phyloP scores from a whole-genome alignment of 2,113 vertebrate genomes.

The Odocoileus virginianus region DNA sequence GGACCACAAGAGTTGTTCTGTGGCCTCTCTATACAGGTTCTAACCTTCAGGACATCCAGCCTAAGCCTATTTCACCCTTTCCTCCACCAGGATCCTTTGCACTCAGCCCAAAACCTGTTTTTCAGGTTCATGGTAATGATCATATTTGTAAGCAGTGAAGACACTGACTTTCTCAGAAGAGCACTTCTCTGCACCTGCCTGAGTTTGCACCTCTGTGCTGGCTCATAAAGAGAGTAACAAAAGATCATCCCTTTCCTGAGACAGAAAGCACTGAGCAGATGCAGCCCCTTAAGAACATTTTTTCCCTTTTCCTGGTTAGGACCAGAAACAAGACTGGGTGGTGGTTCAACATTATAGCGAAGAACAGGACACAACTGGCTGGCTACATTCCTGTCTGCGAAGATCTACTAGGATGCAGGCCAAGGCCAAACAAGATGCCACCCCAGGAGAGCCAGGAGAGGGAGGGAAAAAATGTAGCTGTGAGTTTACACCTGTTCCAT shows the following conservation, averaged over 20 bases:
- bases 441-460: not conserved
- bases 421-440: not conserved
- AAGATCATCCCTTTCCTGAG: not conserved
- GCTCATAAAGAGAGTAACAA: not conserved
- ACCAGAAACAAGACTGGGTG: not conserved
- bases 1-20: not conserved
- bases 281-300: not conserved
- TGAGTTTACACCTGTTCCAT: not conserved
- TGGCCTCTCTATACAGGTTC: not conserved
- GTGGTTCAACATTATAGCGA: not conserved
- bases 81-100: not conserved
- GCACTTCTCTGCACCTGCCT: not conserved
- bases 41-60: not conserved
- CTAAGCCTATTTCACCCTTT: not conserved
- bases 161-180: not conserved
- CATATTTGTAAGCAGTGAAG: not conserved
- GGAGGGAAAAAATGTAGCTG: not conserved
- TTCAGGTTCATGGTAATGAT: slow-evolving; percentile 17
- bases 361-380: not conserved
- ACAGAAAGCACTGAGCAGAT: not conserved
- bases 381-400: not conserved
- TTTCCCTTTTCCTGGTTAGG: not conserved
- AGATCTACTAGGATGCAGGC: not conserved
- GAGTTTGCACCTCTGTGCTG: not conserved
- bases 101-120: slow-evolving; percentile 37